A percentile compares a stretch with the other conserved stretches of the same genome.
phyloP scores from a whole-genome alignment of 2,113 vertebrate genomes.

The Zosterops borbonicus region DNA sequence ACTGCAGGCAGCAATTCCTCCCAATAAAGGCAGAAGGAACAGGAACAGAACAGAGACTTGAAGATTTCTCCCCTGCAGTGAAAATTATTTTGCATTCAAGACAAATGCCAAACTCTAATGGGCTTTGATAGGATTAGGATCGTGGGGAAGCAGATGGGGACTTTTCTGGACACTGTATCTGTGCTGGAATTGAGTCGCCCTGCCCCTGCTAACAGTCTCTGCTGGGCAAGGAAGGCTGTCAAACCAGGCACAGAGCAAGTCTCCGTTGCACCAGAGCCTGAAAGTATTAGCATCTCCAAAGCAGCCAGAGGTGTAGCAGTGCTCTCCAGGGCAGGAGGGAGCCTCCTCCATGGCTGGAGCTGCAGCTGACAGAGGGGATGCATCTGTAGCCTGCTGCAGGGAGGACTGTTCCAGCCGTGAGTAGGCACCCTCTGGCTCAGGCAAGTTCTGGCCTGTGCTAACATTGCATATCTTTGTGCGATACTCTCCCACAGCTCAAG shows the following conservation, averaged over 20 bases:
- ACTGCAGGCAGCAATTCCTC: background rate
- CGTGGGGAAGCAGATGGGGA: background rate
- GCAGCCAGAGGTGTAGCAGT: too few relatives aligned
- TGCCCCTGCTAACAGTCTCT: background rate
- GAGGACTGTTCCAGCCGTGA: background rate
- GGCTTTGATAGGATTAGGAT: background rate
- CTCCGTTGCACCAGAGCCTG: background rate
- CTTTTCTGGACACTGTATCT: background rate
- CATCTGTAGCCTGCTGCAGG: background rate
- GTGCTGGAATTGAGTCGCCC: background rate
- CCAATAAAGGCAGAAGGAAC: background rate
- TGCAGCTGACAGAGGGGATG: background rate
- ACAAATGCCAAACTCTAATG: background rate
- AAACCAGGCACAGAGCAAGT: accelerated
- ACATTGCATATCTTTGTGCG: background rate
- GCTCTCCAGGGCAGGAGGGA: background rate
- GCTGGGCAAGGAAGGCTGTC: background rate
- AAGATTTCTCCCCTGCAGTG: background rate
- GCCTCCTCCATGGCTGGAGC: background rate
- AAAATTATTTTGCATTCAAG: background rate
- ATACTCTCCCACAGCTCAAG: background rate
- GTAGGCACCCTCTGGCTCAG: background rate
- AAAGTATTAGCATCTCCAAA: background rate
- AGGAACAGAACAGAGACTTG: background rate
- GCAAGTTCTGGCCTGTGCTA: background rate